These are phyloP conservation scores for Synaphobranchus kaupii DNA, from an alignment of 2,797 vertebrate species.

Conservation along the genomic window DNA sequence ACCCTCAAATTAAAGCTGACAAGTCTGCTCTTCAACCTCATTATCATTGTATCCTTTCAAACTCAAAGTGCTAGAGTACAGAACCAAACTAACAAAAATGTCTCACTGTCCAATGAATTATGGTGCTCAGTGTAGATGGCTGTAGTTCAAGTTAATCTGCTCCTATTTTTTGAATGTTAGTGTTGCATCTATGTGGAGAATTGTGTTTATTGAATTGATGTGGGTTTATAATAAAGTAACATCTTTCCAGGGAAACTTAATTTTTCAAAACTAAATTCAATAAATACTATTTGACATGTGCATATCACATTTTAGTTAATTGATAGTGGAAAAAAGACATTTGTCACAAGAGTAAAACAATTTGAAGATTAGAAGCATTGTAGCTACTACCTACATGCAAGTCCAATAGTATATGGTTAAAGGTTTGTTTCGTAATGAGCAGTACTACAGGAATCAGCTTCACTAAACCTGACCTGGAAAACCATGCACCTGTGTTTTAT, in stretches of 20 bases:
- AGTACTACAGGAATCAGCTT: not conserved
- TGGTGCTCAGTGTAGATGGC: too few species aligned
- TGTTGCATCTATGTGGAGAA: conserved; percentile 43
- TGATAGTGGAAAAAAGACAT: not conserved
- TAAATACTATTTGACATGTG: not conserved
- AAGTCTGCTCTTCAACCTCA: too few species aligned
- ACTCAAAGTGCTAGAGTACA: too few species aligned
- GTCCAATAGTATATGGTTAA: not conserved
- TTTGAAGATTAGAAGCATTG: not conserved
- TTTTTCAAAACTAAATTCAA: not conserved
- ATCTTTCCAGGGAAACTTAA: not conserved
- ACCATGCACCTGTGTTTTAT: not conserved
- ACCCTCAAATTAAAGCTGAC: too few species aligned
- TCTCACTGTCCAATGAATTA: too few species aligned
- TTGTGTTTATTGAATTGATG: conserved; percentile 51
- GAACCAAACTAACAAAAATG: too few species aligned
- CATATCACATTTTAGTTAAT: not conserved
- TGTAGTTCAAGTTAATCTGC: not conserved
- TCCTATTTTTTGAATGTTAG: conserved; percentile 21
- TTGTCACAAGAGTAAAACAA: not conserved
- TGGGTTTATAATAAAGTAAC: conserved; percentile 58
- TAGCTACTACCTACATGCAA: not conserved
- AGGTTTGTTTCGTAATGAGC: not conserved
- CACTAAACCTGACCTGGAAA: not conserved
- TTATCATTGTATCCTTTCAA: too few species aligned